Base-by-base conservation (phyloP, 2,113 vertebrate species). In the Rallus limicola region DNA sequence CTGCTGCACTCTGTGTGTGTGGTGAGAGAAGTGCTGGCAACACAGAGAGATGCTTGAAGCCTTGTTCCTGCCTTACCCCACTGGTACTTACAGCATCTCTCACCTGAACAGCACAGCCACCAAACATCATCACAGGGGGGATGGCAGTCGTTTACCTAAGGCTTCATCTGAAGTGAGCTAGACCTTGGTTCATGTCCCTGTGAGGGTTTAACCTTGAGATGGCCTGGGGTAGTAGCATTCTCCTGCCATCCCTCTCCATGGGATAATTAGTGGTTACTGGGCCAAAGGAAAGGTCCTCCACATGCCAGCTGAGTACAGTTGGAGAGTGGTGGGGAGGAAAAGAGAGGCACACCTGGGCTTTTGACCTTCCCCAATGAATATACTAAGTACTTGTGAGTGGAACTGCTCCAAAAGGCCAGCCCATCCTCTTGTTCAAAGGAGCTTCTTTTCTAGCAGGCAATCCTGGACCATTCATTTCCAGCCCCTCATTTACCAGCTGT, bases 341-440 rank as follows among this genome's bases (percentile, higher is more conserved):
- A 8, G 21, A 0, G 6, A 71, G 21, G 88, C 48, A 85, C 92
- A 94, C 82, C 92, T 93, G 82, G 79, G 70, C 71, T 96, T 65
- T 96, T 96, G 92, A 92, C 95, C 82, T 96, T 95, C 70, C 18
- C 53, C 34, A 17, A 3, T 16, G 88, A 79, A 58, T 53, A 12
- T 5, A 64, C 34, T 5, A 10, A 82, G 25, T 20, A 75, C 63
- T 46, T n/a, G 16, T 77, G 78, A 82, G 82, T 40, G 67, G 82
- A 65, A 28, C 38, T 1, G 2, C 88, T 95, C 71, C 75, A 88
- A 28, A 86, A 68, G 78, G 20, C 58, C 67, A 82, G 50, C 88
- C 80, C 36, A 31, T 3, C 9, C 53, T 85, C 70, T 79, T 72
- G 62, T 90, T 56, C 6, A 1, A 23, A 59, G 2, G 56, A 83